Percentiles rank a stretch among this genome's conserved stretches.
Evolutionary conservation across 1,140 invertebrate genomes (phyloP).

Genomic region (Cyclargus thomasi): DNA sequence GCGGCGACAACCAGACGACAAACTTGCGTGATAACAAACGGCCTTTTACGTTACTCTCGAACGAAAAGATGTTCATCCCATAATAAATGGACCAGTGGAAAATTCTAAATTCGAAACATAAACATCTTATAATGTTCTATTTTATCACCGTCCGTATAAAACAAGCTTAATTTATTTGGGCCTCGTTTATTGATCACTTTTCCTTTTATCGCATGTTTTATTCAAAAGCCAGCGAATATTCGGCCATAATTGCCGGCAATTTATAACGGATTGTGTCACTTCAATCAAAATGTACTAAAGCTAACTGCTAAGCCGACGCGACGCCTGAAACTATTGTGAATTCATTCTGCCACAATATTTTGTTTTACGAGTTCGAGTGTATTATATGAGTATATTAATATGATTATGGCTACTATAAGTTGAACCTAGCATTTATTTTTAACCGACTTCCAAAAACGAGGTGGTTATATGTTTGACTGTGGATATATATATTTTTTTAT

Average conservation of each 20-base stretch:
- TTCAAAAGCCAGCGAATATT: conserved; percentile 2
- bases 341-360: background rate
- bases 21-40: too few relatives aligned
- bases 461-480: too few relatives aligned
- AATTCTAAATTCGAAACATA: background rate
- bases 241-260: background rate
- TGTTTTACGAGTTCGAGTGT: background rate
- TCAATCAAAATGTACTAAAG: background rate
- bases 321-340: background rate
- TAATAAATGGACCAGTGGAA: too few relatives aligned
- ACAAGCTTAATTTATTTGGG: conserved; percentile 1
- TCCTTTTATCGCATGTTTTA: conserved; percentile 4
- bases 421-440: too few relatives aligned
- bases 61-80: too few relatives aligned
- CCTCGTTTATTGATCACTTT: background rate
- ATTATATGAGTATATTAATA: too few relatives aligned
- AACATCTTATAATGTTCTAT: conserved; percentile 2
- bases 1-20: too few relatives aligned
- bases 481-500: too few relatives aligned
- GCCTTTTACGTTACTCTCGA: too few relatives aligned
- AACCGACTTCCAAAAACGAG: too few relatives aligned
- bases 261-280: conserved; percentile 2
- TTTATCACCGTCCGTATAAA: background rate
- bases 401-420: too few relatives aligned
- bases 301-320: background rate